Conservation (phyloP, 2,113 vertebrate genomes). For the Lophotis ruficrista region DNA sequence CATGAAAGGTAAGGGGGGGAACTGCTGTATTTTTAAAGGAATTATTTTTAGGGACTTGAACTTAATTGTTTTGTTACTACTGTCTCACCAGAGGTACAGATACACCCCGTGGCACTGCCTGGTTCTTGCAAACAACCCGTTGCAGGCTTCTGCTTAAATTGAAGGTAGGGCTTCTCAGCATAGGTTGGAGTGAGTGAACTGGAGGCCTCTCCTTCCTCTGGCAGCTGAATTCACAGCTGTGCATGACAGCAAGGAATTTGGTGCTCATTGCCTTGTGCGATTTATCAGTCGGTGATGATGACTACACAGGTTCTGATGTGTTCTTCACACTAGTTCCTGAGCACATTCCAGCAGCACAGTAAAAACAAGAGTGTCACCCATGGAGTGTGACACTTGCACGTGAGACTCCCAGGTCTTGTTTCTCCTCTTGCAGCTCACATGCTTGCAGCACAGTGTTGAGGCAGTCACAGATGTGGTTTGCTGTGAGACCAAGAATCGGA, state of each 20-base stretch:
- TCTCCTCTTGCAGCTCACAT: neutral
- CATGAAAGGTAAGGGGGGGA: neutral
- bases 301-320: neutral
- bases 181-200: neutral
- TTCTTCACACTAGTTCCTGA: neutral
- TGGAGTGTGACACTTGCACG: neutral
- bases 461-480: neutral
- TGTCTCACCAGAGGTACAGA: neutral
- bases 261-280: neutral
- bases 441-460: neutral
- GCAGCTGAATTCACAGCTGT: neutral
- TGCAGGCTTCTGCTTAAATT: neutral
- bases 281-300: neutral
- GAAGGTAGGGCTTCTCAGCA: neutral
- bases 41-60: neutral
- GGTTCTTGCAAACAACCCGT: neutral
- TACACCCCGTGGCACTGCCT: neutral
- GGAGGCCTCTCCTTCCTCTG: neutral
- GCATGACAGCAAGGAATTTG: neutral
- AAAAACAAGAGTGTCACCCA: neutral
- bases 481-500: neutral
- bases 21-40: neutral
- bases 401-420: neutral
- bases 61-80: neutral
- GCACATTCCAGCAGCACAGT: neutral